A percentile compares a stretch with the other conserved stretches of the same genome.
phyloP scores from a whole-genome alignment of 2,797 vertebrate species.

The Dermochelys coriacea region DNA sequence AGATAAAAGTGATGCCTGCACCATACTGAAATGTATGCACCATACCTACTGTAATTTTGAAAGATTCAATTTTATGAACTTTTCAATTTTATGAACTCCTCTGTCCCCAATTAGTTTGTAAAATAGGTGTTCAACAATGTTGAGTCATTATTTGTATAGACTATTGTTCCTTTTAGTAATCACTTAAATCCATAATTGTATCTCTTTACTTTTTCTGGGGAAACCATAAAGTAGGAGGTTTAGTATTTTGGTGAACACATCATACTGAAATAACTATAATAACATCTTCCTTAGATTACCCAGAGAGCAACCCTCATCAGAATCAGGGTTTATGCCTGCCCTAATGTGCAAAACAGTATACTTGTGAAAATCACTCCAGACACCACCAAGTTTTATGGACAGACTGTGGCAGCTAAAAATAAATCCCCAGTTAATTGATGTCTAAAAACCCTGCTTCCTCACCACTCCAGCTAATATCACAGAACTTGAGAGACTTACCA shows the following conservation, averaged over 20 bases:
- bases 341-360: neutral
- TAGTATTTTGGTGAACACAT: neutral
- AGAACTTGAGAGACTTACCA: neutral
- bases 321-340: neutral
- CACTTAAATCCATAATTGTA: slow-evolving; percentile 44
- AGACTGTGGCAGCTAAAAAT: neutral
- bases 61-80: neutral
- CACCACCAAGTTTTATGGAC: neutral
- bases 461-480: neutral
- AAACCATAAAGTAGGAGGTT: neutral
- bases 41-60: neutral
- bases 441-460: neutral
- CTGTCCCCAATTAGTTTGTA: neutral
- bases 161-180: slow-evolving; percentile 28
- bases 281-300: neutral
- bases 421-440: neutral
- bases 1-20: neutral
- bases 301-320: neutral
- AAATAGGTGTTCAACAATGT: neutral
- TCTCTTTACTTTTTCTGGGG: neutral
- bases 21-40: neutral
- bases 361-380: neutral
- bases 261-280: neutral
- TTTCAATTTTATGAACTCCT: neutral
- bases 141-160: slow-evolving; percentile 13